Percentiles rank a stretch among this genome's conserved stretches.
phyloP scores from a whole-genome alignment of 2,888 invertebrate species.

The Melanargia galathea region DNA sequence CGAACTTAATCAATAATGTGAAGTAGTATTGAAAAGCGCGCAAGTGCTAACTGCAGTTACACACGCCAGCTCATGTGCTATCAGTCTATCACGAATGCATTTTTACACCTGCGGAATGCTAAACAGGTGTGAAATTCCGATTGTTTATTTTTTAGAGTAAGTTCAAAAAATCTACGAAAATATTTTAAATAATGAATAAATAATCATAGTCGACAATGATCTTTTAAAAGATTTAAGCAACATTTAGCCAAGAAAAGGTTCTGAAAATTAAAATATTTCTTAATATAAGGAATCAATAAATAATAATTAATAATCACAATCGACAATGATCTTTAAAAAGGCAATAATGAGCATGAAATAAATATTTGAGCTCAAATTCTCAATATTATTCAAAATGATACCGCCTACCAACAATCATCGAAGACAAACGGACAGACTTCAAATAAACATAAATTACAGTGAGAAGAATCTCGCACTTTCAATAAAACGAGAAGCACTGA shows the following conservation, averaged over 20 bases:
- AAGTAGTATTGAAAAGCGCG: conserved; percentile 63
- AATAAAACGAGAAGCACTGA: not conserved
- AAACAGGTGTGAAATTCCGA: conserved; percentile 8
- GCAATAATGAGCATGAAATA: not conserved
- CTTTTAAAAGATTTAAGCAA: too few relatives aligned
- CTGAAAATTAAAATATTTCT: too few relatives aligned
- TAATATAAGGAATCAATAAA: too few relatives aligned
- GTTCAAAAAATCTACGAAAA: not conserved
- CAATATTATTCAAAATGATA: not conserved
- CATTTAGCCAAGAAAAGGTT: too few relatives aligned
- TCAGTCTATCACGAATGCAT: conserved; percentile 17
- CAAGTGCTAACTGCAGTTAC: conserved; percentile 56
- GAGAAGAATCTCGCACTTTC: not conserved
- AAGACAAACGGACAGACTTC: not conserved
- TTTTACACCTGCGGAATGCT: conserved; percentile 21
- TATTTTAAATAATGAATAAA: too few relatives aligned
- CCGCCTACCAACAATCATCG: not conserved
- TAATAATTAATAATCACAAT: not conserved
- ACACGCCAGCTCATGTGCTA: conserved; percentile 55
- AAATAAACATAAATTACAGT: conserved; percentile 5
- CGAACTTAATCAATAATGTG: conserved; percentile 69
- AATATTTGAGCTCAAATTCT: not conserved
- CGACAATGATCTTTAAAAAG: too few relatives aligned
- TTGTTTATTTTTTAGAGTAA: not conserved
- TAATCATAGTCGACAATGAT: not conserved